Base-by-base conservation (phyloP, 2,113 vertebrate species). In the Phainopepla nitens region DNA sequence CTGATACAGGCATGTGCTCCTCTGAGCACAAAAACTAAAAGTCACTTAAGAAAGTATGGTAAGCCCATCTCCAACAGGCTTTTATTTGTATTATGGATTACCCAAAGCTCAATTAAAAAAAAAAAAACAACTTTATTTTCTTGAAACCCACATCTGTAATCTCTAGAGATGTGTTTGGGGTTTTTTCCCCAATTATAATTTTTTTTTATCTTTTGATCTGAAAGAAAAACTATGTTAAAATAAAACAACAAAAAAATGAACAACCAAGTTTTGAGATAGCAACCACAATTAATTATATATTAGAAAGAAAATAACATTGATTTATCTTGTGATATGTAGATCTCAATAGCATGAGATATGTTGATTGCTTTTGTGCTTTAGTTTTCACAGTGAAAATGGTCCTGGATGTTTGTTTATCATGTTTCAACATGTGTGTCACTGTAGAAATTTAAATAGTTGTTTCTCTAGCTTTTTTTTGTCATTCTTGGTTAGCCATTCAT, bases 1-100 rank as follows among this genome's bases (percentile, higher is more conserved):
- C 16, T 29, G 28, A 24, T 49, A 15, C 14, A 78, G 9, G 15
- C 9, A 54, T 64, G 45, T 0, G 0, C 17, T 86, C 7, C 13
- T 80, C 54, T 39, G 6, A 77, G 35, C 39, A 66, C 10, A 62
- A 81, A 23, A 80, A 27, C 33, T 58, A 42, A 27, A 72, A 90
- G 14, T 47, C 14, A 39, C 25, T 11, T 12, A 6, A 41, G 10
- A 31, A 87, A 87, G 22, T 47, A 29, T 2, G 9, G 10, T 25
- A 54, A 66, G 3, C 4, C 9, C 10, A 41, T 45, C 10, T 77
- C 39, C 29, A 77, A 31, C 2, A n/a, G 10, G 6, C 4, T 80
- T 85, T 25, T 61, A 57, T 65, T 82, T 77, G 1, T 20, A 15
- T 31, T 82, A 36, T 27, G 6, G 7, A 13, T 49, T 39, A 35